Evolutionary conservation across 2,113 vertebrate genomes (phyloP), one percentile per base, ranked within the genome.

Genomic region (Tragelaphus strepsiceros): DNA sequence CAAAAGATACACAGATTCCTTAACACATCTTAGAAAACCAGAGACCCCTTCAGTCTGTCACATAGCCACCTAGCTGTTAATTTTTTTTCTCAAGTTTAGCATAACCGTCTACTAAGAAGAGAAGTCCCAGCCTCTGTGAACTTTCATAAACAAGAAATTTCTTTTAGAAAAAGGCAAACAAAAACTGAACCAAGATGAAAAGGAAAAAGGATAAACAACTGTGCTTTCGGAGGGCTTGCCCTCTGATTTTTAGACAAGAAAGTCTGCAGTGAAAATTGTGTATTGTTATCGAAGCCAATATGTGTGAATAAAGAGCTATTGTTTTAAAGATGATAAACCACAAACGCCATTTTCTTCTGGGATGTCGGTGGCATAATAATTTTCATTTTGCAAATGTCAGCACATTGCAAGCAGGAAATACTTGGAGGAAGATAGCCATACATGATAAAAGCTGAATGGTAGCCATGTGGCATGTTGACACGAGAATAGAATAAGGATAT

Each of bases 381-480:
- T 90, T 97, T 97, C 43, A 90, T 56, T 96, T 95, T 91, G 59
- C 91, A 91, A 95, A 97, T 71, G 67, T 96, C 90, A 95, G 64
- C 59, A 88, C 77, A 81, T 22, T 59, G 26, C 22, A 43, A 26
- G 53, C 91, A 93, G 62, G n/a, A 94, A 97, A 64, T 81, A 93
- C 62, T 91, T 87, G 51, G 28, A 95, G 61, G 71, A 88, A 93
- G 39, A 93, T 87, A 84, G 17, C 26, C 62, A 80, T 39, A 35
- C n/a, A 28, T n/a, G n/a, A 80, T 83, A 84, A 90, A 96, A 61
- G 49, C 32, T 90, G 56, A 93, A n/a, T 54, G 51, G n/a, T 32
- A 94, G 39, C 61, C 32, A 35, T 4, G 51, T 53, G 71, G 28
- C 58, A 81, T 93, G 84, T 96, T 28, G 91, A 39, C 12, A 61